Conservation (phyloP, 2,888 invertebrate species). For the Xestia c-nigrum region DNA sequence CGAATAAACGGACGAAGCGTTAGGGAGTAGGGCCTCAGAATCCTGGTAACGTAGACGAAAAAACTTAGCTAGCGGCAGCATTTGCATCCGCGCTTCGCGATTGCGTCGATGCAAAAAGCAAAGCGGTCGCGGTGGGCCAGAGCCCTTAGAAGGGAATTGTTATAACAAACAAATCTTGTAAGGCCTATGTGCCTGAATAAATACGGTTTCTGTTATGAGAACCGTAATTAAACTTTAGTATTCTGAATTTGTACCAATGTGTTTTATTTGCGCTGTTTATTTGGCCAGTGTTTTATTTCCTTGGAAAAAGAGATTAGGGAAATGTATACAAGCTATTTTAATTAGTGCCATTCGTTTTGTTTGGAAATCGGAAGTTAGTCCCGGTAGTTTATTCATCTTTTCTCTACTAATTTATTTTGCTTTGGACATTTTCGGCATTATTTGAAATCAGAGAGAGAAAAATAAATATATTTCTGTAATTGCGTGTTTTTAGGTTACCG, state of each 20-base stretch:
- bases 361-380: not conserved
- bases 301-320: not conserved
- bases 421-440: not conserved
- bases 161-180: constrained; percentile 43
- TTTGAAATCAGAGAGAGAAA: not conserved
- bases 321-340: not conserved
- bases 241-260: constrained; percentile 17
- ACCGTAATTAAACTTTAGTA: constrained; percentile 18
- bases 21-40: no score
- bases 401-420: not conserved
- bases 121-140: not conserved
- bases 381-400: not conserved
- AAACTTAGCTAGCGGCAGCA: not conserved
- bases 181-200: constrained; percentile 38
- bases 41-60: not conserved
- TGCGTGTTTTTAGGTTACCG: not conserved
- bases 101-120: not conserved
- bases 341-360: not conserved
- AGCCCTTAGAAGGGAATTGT: constrained; percentile 27
- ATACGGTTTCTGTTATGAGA: constrained; percentile 24
- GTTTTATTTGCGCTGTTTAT: constrained; percentile 1
- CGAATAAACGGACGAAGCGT: no score
- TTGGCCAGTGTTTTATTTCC: constrained; percentile 7
- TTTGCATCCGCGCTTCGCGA: not conserved
- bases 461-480: not conserved